phyloP scores from a whole-genome alignment of 1,140 invertebrate species.

The Drosophila insularis region DNA sequence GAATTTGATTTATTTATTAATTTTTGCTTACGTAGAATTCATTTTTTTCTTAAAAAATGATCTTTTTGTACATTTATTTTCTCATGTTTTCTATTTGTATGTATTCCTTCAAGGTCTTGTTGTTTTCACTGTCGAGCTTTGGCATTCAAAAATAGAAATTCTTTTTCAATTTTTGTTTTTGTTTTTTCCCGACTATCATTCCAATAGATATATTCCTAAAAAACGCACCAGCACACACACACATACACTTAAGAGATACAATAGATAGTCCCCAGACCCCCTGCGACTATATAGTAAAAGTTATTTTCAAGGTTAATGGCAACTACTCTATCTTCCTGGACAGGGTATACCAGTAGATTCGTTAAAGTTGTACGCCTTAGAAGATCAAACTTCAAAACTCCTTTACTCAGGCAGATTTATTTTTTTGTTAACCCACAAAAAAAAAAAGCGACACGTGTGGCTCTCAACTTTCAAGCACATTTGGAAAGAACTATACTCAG shows the following conservation, averaged over 20 bases:
- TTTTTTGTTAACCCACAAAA: neutral
- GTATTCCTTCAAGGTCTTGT: slow-evolving; percentile 64
- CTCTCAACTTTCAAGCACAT: slow-evolving; percentile 29
- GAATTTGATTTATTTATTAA: slow-evolving; percentile 63
- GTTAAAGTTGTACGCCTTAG: neutral
- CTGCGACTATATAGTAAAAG: slow-evolving; percentile 14
- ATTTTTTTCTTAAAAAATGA: neutral
- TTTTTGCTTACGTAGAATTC: slow-evolving; percentile 58
- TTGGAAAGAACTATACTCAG: neutral
- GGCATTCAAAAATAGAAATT: slow-evolving; percentile 73
- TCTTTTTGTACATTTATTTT: slow-evolving; percentile 25
- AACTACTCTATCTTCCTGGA: slow-evolving; percentile 12
- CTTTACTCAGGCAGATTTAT: neutral
- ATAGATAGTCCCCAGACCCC: slow-evolving; percentile 15
- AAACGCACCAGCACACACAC: neutral
- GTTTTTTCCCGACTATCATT: slow-evolving; percentile 49
- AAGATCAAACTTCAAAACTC: neutral
- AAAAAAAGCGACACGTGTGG: slow-evolving; percentile 37
- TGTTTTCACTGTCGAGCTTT: slow-evolving; percentile 71
- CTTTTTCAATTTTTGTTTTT: slow-evolving; percentile 27
- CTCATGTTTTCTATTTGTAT: slow-evolving; percentile 20
- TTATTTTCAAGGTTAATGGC: slow-evolving; percentile 48
- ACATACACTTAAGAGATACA: slow-evolving; percentile 22
- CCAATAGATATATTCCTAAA: slow-evolving; percentile 49
- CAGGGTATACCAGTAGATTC: neutral